phyloP scores from a whole-genome alignment of 2,797 vertebrate species.

The Ceyx erithaca region DNA sequence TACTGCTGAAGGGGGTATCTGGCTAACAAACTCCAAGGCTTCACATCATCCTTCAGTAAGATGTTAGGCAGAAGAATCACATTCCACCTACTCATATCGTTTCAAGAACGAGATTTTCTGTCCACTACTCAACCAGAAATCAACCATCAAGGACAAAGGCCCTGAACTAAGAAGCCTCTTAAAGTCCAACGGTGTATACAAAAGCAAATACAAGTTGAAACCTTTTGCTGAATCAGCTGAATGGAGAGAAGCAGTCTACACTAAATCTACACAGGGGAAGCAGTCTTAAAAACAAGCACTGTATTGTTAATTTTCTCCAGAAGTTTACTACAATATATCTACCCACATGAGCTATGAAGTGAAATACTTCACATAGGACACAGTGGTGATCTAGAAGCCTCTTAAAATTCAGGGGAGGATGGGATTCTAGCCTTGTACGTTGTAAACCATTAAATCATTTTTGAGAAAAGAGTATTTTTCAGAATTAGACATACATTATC shows the following conservation, averaged over 20 bases:
- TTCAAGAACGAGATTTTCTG: neutral
- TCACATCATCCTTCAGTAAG: rapidly evolving
- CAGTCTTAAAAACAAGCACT: neutral
- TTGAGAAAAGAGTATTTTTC: neutral
- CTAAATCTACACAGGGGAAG: neutral
- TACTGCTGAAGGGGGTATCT: neutral
- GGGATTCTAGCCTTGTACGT: rapidly evolving
- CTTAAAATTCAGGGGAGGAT: neutral
- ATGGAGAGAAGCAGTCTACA: neutral
- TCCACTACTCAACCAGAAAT: neutral
- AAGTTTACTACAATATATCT: neutral
- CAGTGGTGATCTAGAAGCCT: neutral
- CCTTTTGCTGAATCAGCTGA: neutral
- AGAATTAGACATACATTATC: neutral
- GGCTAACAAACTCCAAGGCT: neutral
- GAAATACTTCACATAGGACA: neutral
- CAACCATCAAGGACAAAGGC: neutral
- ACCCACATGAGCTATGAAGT: neutral
- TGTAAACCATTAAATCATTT: neutral
- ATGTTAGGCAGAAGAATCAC: neutral
- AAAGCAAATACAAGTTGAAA: neutral
- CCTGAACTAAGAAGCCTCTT: neutral
- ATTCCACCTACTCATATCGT: neutral
- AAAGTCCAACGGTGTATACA: neutral
- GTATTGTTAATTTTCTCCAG: neutral